Conservation (phyloP, 2,113 vertebrate genomes). For the mouse (Mus musculus) region GRCm39 chr11:109561501-109562000, state of each 20-base stretch:
- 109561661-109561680: background rate
- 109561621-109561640: background rate
- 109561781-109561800: background rate
- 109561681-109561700: background rate
- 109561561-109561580: accelerated
- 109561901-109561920: background rate
- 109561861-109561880: too few species aligned
- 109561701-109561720: background rate
- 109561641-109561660: background rate
- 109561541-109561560: background rate
- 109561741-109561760: background rate
- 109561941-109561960: background rate
- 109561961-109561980: background rate
- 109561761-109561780: too few species aligned
- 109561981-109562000: background rate
- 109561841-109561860: background rate
- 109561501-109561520: background rate
- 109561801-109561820: background rate
- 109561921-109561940: background rate
- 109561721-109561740: background rate
- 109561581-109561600: too few species aligned
- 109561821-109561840: background rate
- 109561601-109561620: background rate
- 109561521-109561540: accelerated
- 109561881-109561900: background rate